Base-by-base conservation (phyloP, 1,140 invertebrate genomes). In the Euura saliciscinereae region DNA sequence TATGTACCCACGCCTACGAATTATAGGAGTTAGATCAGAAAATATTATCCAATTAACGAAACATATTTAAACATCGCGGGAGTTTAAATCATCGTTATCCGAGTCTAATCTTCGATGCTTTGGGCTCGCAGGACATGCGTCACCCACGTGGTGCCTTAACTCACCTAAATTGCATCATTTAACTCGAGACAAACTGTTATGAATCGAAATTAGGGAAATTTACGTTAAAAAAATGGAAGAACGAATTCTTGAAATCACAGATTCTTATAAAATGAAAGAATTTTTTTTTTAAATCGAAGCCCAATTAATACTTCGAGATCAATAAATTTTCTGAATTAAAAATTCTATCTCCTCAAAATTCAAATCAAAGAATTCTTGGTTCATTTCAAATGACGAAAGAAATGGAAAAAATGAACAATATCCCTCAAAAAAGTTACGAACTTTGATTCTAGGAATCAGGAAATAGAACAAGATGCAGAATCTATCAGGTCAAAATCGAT, bases 31-130 rank as follows among this genome's bases (percentile, higher is more conserved):
- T 28, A 1, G 28, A 28, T 28, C 28, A 28, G 28, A 28, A 59
- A 11, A 59, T 59, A 59, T 59, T 59, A 59, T 59, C 51, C 51
- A 59, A 59, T 59, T 59, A 59, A 59, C 51, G 51, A 59, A 59
- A 59, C 4, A 6, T 8, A 59, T n/a, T 59, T n/a, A 11, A 59
- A 59, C 51, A n/a, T 59, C 13, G 13, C 51, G 13, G 10, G 13
- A 8, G 8, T 59, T 6, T 59, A 59, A 59, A 59, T 59, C 51
- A 59, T 59, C 51, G 13, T 59, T 59, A 59, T 59, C 51, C 13
- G 28, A 28, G 28, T 28, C 51, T 59, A 8, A 59, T 59, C 51
- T 59, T 59, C 51, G 6, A 59, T 3, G 6, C 28, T 28, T 28
- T 28, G 28, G 28, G 28, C 28, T 28, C 28, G 28, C 28, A 28